Base-by-base conservation (phyloP, 2,797 vertebrate genomes). In the Enteromius viviparus region DNA sequence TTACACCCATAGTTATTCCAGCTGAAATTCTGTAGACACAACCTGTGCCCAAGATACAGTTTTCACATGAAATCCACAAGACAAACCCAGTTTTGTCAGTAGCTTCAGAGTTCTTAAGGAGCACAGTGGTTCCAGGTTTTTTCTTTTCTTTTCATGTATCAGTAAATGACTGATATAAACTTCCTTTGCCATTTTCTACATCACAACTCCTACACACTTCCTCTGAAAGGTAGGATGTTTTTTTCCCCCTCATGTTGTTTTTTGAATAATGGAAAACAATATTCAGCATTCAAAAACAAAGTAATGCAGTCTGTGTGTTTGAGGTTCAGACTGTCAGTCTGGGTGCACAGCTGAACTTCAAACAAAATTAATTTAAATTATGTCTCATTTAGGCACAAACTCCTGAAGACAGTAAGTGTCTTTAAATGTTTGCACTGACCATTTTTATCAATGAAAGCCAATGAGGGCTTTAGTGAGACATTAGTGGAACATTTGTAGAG, bases 391-490 rank as follows among this genome's bases (percentile, higher is more conserved):
- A 90, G 87, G 47, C 15, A 19, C 21, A 9, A 89, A 62, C 78
- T 87, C 76, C 34, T 84, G 85, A 81, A 80, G 87, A 62, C 55
- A 1, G 51, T 87, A 83, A 71, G 78, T 84, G 85, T 81, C 87
- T 90, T 88, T 80, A 74, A 66, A 89, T 90, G 82, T 84, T 85
- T 85, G 29, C 81, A 77, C 58, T 83, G 85, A 80, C 83, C 88
- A 84, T 90, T 89, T 86, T 92, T 91, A 91, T 87, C 83, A 87
- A 45, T 74, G 86, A 85, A 82, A 90, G 83, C 75, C 88, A 76
- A 21, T 34, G 42, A 84, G 71, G 65, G 79, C 70, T 87, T 87
- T 74, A 86, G 26, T 78, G 69, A 81, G 75, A 77, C 68, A 80
- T 83, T 82, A 68, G 72, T 75, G 40, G 78, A 87, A 72, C 78